These are phyloP conservation scores for Diarsia brunnea DNA, from an alignment of 2,888 invertebrate species.

Conservation along the genomic window DNA sequence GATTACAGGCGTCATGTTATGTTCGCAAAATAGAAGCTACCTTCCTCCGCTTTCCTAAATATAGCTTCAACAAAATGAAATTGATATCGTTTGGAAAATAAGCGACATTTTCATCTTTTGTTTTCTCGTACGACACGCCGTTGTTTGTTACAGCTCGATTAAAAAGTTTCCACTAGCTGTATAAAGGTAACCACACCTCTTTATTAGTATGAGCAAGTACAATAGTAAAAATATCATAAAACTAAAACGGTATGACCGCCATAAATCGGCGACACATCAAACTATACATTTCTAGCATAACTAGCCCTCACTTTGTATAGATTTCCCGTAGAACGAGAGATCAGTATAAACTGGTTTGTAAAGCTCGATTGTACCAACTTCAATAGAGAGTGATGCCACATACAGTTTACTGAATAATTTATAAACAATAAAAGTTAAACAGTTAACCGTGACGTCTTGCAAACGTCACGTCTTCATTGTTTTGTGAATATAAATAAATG, in stretches of 20 bases:
- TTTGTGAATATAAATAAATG: slow-evolving; percentile 35
- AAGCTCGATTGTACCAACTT: slow-evolving; percentile 11
- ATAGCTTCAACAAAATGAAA: neutral
- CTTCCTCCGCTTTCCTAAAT: neutral
- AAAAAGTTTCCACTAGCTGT: slow-evolving; percentile 29
- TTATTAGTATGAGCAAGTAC: slow-evolving; percentile 15
- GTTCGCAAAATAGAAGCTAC: neutral
- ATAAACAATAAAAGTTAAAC: slow-evolving; percentile 46
- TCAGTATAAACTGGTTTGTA: too few species aligned
- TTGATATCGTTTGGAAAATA: neutral
- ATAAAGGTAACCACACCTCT: slow-evolving; percentile 21
- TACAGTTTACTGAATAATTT: slow-evolving; percentile 47
- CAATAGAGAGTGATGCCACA: slow-evolving; percentile 39
- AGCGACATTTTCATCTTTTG: neutral
- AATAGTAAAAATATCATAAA: slow-evolving; percentile 50
- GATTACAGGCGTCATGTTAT: too few species aligned
- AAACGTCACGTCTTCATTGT: slow-evolving; percentile 47
- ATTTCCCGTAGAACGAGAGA: too few species aligned
- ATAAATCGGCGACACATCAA: slow-evolving; percentile 9
- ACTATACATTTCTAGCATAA: too few species aligned
- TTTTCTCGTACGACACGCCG: neutral
- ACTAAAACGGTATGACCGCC: slow-evolving; percentile 22
- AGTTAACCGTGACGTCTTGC: slow-evolving; percentile 45
- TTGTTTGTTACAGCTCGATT: neutral
- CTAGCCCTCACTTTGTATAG: too few species aligned